Conservation (phyloP, 2,888 invertebrate species). For the Pandemis cinnamomeana region DNA sequence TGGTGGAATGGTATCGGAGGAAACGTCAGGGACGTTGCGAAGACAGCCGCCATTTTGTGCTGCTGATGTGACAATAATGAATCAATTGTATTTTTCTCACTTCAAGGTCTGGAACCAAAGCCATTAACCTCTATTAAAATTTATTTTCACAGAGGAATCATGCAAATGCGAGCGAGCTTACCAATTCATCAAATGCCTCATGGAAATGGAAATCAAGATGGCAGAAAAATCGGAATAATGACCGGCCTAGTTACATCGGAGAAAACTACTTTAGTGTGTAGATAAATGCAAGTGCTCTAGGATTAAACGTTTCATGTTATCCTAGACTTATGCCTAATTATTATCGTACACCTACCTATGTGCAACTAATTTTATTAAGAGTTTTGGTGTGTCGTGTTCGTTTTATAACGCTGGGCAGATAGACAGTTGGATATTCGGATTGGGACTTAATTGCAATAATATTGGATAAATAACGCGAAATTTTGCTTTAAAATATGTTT, state of each 20-base stretch:
- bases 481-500: conserved; percentile 23
- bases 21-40: too few species aligned
- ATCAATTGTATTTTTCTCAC: background rate
- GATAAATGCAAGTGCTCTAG: conserved; percentile 13
- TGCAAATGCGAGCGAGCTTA: conserved; percentile 82
- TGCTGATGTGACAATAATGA: too few species aligned
- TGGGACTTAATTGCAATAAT: too few species aligned
- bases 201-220: conserved; percentile 69
- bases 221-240: conserved; percentile 46
- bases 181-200: conserved; percentile 81
- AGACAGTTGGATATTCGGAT: too few species aligned
- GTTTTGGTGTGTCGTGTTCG: background rate
- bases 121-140: background rate
- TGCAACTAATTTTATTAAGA: background rate
- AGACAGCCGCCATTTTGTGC: too few species aligned
- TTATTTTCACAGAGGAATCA: conserved; percentile 65
- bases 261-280: conserved; percentile 6
- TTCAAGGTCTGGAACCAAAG: background rate
- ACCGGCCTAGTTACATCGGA: background rate
- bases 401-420: too few species aligned
- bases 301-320: conserved; percentile 24
- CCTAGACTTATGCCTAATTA: background rate
- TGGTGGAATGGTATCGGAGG: too few species aligned
- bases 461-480: background rate
- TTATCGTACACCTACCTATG: background rate